Conservation (phyloP, 2,113 vertebrate genomes). For the Centropus unirufus region DNA sequence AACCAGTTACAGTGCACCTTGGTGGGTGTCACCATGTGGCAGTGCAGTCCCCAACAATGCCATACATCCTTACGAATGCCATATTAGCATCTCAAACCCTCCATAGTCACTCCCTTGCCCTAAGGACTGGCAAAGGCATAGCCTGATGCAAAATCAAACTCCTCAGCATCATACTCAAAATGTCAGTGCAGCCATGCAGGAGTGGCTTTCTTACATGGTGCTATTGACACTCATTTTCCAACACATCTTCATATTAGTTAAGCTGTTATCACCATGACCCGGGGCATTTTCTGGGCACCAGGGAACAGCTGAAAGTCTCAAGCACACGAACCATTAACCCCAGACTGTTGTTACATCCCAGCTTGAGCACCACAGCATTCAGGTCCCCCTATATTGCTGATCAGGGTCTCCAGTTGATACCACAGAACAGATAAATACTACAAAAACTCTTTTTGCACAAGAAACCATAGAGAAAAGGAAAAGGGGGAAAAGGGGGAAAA, state of each 20-base stretch:
- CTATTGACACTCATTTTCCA: not conserved
- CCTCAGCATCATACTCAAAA: not conserved
- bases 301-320: not conserved
- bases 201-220: not conserved
- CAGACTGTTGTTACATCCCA: not conserved
- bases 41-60: not conserved
- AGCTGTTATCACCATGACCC: not conserved
- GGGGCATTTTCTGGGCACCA: not conserved
- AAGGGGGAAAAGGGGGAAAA: no score
- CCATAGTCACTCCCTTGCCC: not conserved
- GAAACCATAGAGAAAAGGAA: not conserved
- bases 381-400: not conserved
- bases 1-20: not conserved
- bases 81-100: not conserved
- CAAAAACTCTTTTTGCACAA: not conserved
- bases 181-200: not conserved
- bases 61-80: not conserved
- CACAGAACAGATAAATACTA: not conserved
- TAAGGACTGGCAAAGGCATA: not conserved
- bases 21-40: not conserved
- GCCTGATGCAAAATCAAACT: not conserved
- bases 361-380: not conserved
- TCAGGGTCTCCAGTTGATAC: not conserved
- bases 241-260: slow-evolving; percentile 29
- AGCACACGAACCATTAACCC: slow-evolving; percentile 2